Evolutionary conservation across 2,113 vertebrate species (phyloP), one percentile per base, ranked within the genome.

Genomic region (Geococcyx californianus): DNA sequence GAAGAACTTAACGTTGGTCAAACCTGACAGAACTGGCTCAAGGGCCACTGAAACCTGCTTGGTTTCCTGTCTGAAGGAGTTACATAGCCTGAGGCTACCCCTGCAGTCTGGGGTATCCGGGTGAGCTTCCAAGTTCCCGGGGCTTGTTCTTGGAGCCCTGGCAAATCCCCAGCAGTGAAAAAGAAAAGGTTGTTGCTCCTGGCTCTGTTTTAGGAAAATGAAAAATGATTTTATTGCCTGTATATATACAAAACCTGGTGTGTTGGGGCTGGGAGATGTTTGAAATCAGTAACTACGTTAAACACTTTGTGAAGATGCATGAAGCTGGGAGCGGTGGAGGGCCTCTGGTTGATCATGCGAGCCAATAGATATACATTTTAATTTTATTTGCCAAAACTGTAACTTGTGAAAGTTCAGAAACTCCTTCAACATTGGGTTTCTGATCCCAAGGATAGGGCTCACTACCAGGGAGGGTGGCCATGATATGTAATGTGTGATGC

Each of bases 31-130:
- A 83, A 14, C 47, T 52, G 3, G 64, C 79, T 90, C 14, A 51
- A 52, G 69, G 77, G 85, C 52, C 40, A 9, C 21, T 51, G 44
- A 91, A 90, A 91, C 54, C 31, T 85, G 78, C 82, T 75, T 83
- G 67, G 54, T 40, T 88, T 93, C 70, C 81, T 96, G 34, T 82
- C 74, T 70, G 74, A 64, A 73, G 47, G 8, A 10, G 16, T 40
- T 92, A 29, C 2, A 24, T 21, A 49, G 47, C 47, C 11, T 21
- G 47, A 47, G 47, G 47, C 20, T 47, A 21, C 47, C 47, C 47
- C 45, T 16, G 12, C 21, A 19, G 21, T 24, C 74, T 87, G 52
- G 19, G 42, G 17, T 33, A 58, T 66, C 89, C 36, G 31, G 17
- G 3, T 10, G 42, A 87, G 45, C 64, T 74, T 89, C 52, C 38